Base-by-base conservation (phyloP, 2,888 invertebrate species). In the Gasteruption jaculator region DNA sequence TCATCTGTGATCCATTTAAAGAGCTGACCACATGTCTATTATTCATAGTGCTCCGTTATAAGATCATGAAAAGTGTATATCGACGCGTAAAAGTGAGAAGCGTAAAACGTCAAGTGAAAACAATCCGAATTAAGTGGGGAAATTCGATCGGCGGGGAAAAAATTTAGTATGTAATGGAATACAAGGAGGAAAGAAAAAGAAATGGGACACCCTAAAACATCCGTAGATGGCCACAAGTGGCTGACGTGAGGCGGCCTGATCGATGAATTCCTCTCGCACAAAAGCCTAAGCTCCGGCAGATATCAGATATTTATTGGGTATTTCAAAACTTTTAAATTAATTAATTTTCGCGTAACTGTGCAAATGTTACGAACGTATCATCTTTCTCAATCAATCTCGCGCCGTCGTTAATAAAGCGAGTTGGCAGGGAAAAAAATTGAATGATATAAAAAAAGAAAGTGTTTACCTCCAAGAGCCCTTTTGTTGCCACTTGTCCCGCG, bases 221-320 rank as follows among this genome's bases (percentile, higher is more conserved):
- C 57, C 58, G 56, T 55, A 56, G 58, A 59, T 54, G 65, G 63
- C 64, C 58, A 65, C 65, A 64, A 65, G 65, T 65, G 64, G 64
- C 64, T 54, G 60, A 58, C 59, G 53, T 50, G 57, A 60, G 55
- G 54, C 52, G 45, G 49, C 45, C 50, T 61, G 62, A 66, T 66
- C 64, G 61, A 65, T 66, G 60, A 57, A 53, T 57, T 52, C 54
- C 56, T 48, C 25, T 48, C 52, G 44, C 49, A 43, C 48, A 52
- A 41, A 38, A 54, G n/a, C n/a, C n/a, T n/a, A n/a, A n/a, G n/a
- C n/a, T n/a, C n/a, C n/a, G n/a, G n/a, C n/a, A n/a, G n/a, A n/a
- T n/a, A n/a, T n/a, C n/a, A n/a, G n/a, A n/a, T n/a, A n/a, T n/a
- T n/a, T n/a, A n/a, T n/a, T n/a, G n/a, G n/a, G n/a, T n/a, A n/a